phyloP scores from a whole-genome alignment of 2,888 invertebrate species.

The Agrochola lota region DNA sequence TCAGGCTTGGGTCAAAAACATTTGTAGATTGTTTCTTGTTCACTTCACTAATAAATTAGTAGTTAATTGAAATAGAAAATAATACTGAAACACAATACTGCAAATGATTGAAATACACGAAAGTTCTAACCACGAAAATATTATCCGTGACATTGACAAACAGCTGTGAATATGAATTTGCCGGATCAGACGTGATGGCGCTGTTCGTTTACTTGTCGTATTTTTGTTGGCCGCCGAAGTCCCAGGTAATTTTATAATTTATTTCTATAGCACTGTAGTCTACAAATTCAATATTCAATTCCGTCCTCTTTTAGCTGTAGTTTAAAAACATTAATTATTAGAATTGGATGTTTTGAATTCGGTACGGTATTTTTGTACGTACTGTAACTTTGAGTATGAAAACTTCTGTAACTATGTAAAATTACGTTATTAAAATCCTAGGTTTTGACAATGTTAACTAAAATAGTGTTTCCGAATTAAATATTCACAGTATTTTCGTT shows the following conservation, averaged over 20 bases:
- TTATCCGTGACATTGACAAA: constrained; percentile 48
- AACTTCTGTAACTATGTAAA: neutral
- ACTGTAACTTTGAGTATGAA: neutral
- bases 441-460: neutral
- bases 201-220: neutral
- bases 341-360: neutral
- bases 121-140: constrained; percentile 23
- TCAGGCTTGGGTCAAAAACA: neutral
- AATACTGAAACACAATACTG: constrained; percentile 25
- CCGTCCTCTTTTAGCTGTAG: neutral
- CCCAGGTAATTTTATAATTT: constrained; percentile 6
- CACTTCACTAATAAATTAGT: constrained; percentile 3
- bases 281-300: too few species aligned
- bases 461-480: neutral
- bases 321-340: neutral
- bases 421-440: neutral
- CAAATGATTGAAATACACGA: neutral
- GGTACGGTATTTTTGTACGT: neutral
- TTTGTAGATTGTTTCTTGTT: neutral
- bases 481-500: neutral
- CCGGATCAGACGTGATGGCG: constrained; percentile 11
- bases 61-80: neutral
- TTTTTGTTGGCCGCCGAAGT: neutral
- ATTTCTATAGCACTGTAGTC: neutral
- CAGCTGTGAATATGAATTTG: constrained; percentile 6